A percentile compares a stretch with the other conserved stretches of the same genome.
These are phyloP conservation scores for Pterocles burchelli DNA, from an alignment of 2,113 vertebrate genomes.

Conservation along the genomic window DNA sequence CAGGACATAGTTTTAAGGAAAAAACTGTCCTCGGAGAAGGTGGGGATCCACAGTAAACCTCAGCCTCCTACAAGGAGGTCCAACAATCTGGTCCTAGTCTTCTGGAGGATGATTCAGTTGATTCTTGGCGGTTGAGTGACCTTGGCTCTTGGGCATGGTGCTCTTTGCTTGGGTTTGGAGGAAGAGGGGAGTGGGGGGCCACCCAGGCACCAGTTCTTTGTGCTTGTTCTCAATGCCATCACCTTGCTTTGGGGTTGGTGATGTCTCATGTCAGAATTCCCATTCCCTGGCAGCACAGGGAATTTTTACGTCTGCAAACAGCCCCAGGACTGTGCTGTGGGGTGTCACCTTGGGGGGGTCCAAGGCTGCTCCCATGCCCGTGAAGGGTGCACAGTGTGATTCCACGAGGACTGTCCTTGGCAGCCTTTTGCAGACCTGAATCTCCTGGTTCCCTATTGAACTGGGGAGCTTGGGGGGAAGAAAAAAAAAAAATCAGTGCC, in stretches of 20 bases:
- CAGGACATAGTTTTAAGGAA: not conserved
- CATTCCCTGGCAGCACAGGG: accelerated
- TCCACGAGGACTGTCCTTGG: not conserved
- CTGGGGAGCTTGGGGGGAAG: not conserved
- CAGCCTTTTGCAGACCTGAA: not conserved
- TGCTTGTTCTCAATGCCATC: accelerated
- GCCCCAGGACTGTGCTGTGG: not conserved
- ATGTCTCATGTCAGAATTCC: not conserved
- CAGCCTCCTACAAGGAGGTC: not conserved
- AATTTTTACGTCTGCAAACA: accelerated
- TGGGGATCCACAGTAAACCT: not conserved
- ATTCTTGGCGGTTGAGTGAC: not conserved
- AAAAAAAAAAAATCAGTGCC: not conserved
- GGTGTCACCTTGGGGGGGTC: not conserved
- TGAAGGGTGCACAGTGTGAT: accelerated
- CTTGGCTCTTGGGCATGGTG: accelerated
- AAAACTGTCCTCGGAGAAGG: not conserved
- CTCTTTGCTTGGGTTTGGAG: not conserved
- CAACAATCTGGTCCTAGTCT: not conserved
- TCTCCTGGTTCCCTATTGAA: not conserved
- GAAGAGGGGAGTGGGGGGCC: not conserved
- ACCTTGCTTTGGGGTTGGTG: not conserved
- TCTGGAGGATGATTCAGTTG: not conserved
- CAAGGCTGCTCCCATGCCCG: not conserved
- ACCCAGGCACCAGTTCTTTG: not conserved